Base-by-base conservation (phyloP, 2,888 invertebrate genomes). In the Polyploca ridens region DNA sequence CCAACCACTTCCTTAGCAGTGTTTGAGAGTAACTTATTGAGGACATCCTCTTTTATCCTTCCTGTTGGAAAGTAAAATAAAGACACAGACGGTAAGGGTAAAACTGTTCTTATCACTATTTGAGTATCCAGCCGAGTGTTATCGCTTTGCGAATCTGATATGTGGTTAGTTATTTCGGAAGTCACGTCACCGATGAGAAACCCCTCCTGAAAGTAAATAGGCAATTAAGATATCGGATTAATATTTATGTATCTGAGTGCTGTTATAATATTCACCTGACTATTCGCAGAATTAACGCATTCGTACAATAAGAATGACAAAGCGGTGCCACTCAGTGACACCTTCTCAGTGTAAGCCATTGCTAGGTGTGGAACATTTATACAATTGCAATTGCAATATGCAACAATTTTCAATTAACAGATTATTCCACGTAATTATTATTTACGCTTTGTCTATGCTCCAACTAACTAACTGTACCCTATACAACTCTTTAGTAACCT, bases 281-380 rank as follows among this genome's bases (percentile, higher is more conserved):
- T 95, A 72, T 93, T 94, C 60, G 85, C 81, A 46, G 94, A 94
- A 85, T 96, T 95, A 64, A 95, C 90, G 88, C 96, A 96, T 88
- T 96, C 96, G 77, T 96, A 96, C 69, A 96, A 90, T 69, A 96
- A 87, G 84, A 96, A 94, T 5, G 96, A 96, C 78, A 96, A 93
- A 62, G 96, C 96, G 63, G 96, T 95, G 62, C 96, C 96, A 85
- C 92, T 94, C 58, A 94, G 82, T 71, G 95, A 95, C 75, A 94
- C 94, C 77, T 93, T 94, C 83, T 94, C 94, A 61, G 94, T 94
- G 70, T 92, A 91, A 63, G 75, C 57, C 54, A 41, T 58, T 8
- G 19, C 14, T 27, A 63, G 19, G 6, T 7, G 57, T 19, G 78
- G 66, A 90, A 90, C 92, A 92, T 91, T 63, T 65, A 67, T 10